Conservation (phyloP, 1,140 invertebrate species). For the Elysia chlorotica region DNA sequence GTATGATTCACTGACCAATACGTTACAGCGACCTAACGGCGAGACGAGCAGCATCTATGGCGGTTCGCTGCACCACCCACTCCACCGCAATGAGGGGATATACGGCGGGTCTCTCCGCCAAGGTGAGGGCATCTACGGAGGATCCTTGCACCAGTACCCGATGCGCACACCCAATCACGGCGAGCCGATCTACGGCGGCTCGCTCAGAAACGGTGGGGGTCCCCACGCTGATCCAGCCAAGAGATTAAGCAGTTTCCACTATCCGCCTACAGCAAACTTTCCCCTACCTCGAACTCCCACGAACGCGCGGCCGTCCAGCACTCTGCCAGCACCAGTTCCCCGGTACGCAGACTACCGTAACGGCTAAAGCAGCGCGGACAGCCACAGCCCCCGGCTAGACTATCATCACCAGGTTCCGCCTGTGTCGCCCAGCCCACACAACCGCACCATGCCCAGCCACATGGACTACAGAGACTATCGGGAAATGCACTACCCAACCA, state of each 20-base stretch:
- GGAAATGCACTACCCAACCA: slow-evolving; percentile 25
- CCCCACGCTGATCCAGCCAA: not conserved
- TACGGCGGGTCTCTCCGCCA: not conserved
- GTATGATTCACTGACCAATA: slow-evolving; percentile 24
- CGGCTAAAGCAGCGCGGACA: not conserved
- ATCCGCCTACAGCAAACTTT: slow-evolving; percentile 16
- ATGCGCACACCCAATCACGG: too few relatives aligned
- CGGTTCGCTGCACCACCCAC: not conserved
- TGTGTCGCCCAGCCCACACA: not conserved
- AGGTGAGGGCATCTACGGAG: not conserved
- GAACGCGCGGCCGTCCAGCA: slow-evolving; percentile 25
- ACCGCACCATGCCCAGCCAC: not conserved
- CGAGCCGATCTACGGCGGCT: slow-evolving; percentile 2
- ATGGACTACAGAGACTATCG: slow-evolving; percentile 30
- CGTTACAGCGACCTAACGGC: slow-evolving; percentile 19
- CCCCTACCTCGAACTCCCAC: slow-evolving; percentile 25
- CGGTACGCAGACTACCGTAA: not conserved
- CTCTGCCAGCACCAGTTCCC: slow-evolving; percentile 2
- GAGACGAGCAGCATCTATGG: not conserved
- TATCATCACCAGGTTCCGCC: not conserved
- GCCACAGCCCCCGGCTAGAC: not conserved
- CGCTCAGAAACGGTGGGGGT: not conserved
- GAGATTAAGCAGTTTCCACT: slow-evolving; percentile 18
- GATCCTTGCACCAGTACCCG: not conserved
- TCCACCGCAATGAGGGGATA: not conserved